phyloP scores from a whole-genome alignment of 2,113 vertebrate genomes.

The Xerus inauris region DNA sequence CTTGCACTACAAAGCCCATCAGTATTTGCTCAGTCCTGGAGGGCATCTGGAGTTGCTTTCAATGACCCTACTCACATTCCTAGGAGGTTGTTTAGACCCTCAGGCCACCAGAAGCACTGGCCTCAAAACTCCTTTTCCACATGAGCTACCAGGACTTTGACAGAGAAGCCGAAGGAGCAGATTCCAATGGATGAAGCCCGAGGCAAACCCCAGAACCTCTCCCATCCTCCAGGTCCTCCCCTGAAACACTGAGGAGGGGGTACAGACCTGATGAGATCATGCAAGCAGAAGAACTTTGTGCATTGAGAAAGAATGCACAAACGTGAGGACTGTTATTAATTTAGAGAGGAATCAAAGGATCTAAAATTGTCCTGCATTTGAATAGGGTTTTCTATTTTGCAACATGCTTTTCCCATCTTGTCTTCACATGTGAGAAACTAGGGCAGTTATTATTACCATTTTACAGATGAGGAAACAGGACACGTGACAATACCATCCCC shows the following conservation, averaged over 20 bases:
- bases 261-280: background rate
- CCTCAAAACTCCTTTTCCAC: background rate
- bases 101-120: background rate
- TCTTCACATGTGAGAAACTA: slow-evolving; percentile 71
- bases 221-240: background rate
- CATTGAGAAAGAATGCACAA: background rate
- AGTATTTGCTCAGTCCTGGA: background rate
- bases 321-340: slow-evolving; percentile 62
- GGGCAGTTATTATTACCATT: slow-evolving; percentile 74
- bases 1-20: background rate
- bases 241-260: background rate
- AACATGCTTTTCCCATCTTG: slow-evolving; percentile 64
- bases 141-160: background rate
- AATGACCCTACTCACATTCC: background rate
- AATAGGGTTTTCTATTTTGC: slow-evolving; percentile 70
- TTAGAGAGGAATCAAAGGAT: slow-evolving; percentile 58
- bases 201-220: background rate
- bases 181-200: background rate
- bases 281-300: background rate
- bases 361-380: slow-evolving; percentile 69
- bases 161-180: background rate
- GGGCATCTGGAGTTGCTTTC: background rate
- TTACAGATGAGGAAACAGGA: slow-evolving; percentile 72
- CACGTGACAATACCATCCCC: background rate
- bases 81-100: background rate